Evolutionary conservation across 1,140 invertebrate species (phyloP).

Genomic region (Thereuonema tuberculata): DNA sequence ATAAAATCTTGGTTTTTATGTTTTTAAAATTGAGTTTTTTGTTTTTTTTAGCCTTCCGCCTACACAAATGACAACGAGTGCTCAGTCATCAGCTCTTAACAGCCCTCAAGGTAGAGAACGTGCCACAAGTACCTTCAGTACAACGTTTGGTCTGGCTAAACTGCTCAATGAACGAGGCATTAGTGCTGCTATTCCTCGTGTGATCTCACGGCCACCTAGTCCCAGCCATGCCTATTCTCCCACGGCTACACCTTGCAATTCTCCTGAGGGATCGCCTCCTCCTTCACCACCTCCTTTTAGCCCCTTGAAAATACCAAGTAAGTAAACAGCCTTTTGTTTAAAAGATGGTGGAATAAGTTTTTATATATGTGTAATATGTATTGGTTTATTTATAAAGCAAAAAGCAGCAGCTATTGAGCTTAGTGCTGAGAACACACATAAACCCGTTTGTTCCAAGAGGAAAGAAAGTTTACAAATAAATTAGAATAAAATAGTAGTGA

Average conservation of each 20-base stretch:
- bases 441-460: too few relatives aligned
- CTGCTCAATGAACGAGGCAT: conserved; percentile 67
- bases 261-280: conserved; percentile 45
- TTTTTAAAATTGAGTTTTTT: neutral
- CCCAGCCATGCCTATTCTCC: conserved; percentile 46
- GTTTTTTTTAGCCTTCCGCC: conserved; percentile 13
- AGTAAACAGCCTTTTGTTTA: too few relatives aligned
- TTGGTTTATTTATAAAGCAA: too few relatives aligned
- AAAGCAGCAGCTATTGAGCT: too few relatives aligned
- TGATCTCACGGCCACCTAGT: conserved; percentile 36
- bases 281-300: conserved; percentile 31
- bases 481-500: too few relatives aligned
- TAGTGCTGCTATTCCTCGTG: conserved; percentile 39
- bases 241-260: conserved; percentile 69
- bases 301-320: conserved; percentile 16
- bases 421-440: too few relatives aligned
- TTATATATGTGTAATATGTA: too few relatives aligned
- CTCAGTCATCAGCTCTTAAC: conserved; percentile 18
- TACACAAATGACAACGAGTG: conserved; percentile 19
- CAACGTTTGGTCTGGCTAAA: conserved; percentile 58
- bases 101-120: conserved; percentile 33
- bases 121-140: conserved; percentile 56
- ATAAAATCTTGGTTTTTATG: neutral
- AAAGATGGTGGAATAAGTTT: too few relatives aligned
- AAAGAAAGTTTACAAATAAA: too few relatives aligned